Base-by-base conservation (phyloP, 2,888 invertebrate species). In the Petrophora chlorosata region DNA sequence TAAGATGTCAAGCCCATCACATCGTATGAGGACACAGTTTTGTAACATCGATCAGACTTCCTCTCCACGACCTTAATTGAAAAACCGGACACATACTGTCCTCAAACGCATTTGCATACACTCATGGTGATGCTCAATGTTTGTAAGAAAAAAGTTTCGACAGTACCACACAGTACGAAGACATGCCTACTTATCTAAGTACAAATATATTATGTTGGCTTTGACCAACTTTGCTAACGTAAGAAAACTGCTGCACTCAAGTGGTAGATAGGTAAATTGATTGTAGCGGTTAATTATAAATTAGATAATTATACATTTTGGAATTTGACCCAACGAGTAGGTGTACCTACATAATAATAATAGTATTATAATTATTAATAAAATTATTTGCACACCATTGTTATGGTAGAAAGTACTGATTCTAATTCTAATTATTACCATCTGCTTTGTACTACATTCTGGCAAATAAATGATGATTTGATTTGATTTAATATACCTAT, bases 101-200 rank as follows among this genome's bases (percentile, higher is more conserved):
- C 32, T 41, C 38, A 13, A 42, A 40, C 32, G 16, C 43, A 46
- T 54, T 53, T 48, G 39, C 53, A 50, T 45, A 42, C 40, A 38
- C 34, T 22, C 30, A 35, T 48, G 19, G 28, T 22, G 16, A 26
- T 38, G 34, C 13, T 1, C 9, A 33, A 26, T 9, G 33, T 46
- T 50, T 19, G 17, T 40, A n/a, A 29, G 28, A 34, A 29, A 38
- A 35, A 7, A 13, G 9, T 32, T 25, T 25, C 3, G 25, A 9
- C 10, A 8, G 3, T 5, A 2, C 22, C 7, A n/a, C n/a, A n/a
- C n/a, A n/a, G n/a, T n/a, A n/a, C n/a, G n/a, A n/a, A n/a, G n/a
- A n/a, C n/a, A n/a, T n/a, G n/a, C n/a, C n/a, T n/a, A n/a, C n/a
- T n/a, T n/a, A n/a, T n/a, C n/a, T n/a, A n/a, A n/a, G n/a, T n/a